Evolutionary conservation across 2,888 invertebrate species (phyloP), one percentile per base, ranked within the genome.

Genomic region (Xestia sexstrigata): DNA sequence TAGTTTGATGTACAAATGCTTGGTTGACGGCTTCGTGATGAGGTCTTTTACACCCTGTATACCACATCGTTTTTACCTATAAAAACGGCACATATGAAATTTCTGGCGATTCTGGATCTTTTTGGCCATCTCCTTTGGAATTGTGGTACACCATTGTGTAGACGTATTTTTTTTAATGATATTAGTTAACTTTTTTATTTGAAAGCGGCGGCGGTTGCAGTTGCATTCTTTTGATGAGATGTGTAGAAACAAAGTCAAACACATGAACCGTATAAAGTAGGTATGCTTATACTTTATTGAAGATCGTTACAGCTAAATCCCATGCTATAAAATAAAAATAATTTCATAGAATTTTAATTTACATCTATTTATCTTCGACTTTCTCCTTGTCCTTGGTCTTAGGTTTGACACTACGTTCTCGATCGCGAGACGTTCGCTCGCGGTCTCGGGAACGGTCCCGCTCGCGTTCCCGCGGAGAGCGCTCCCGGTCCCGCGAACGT

Each of bases 381-480:
- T 98, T 98, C 60, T 98, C 97, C 90, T 98, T 97, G 26, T 95
- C 95, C 87, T 96, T 95, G n/a, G 94, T 93, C 90, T 97, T 97
- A 76, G 97, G 97, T 84, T 97, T 97, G 82, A 96, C 95, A 84
- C 96, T 97, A 78, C 97, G 96, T 70, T 95, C 95, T 26, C 93
- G 90, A 79, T 92, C 92, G 47, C 97, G 95, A 23, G 93, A 93
- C 7, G 65, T 35, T 55, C 94, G 90, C 67, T 93, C 93, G 23
- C 95, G 90, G 26, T 95, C 94, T 2, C 94, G 88, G 23, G 95
- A 94, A 49, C 96, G 93, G 13, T 97, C 97, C 70, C 95, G 91
- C 74, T 94, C 94, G 97, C 93, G 91, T 23, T 95, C 95, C 67
- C 97, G 94, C 1, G 93, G 94, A 0, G 93, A 93, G 2, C 93